These are phyloP conservation scores for Drosophila atripex DNA, from an alignment of 2,888 invertebrate genomes.

Conservation along the genomic window DNA sequence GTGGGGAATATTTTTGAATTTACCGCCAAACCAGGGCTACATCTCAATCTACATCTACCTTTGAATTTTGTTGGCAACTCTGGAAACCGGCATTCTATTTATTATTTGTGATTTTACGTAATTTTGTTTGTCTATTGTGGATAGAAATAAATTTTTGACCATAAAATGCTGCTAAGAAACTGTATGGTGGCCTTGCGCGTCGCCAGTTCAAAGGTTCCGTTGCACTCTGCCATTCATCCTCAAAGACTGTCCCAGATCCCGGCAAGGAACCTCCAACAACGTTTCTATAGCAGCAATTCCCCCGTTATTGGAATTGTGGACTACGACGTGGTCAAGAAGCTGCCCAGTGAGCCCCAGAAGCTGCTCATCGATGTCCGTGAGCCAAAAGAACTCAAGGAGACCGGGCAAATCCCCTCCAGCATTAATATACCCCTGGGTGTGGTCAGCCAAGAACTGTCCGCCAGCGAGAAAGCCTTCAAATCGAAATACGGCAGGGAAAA, in stretches of 20 bases:
- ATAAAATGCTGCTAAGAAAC: conserved; percentile 41
- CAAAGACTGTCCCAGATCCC: neutral
- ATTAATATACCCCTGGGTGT: conserved; percentile 89
- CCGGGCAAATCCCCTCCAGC: conserved; percentile 89
- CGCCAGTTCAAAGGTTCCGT: neutral
- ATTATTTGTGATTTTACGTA: conserved; percentile 52
- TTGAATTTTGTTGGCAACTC: conserved; percentile 21
- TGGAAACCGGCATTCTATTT: conserved; percentile 30
- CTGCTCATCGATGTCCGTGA: conserved; percentile 91
- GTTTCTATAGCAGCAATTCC: conserved; percentile 18
- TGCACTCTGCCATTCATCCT: neutral
- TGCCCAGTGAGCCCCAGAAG: conserved; percentile 84
- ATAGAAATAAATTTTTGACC: neutral
- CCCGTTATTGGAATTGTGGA: conserved; percentile 58
- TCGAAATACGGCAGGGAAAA: conserved; percentile 86
- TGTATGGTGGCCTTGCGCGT: conserved; percentile 17
- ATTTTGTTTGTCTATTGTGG: conserved; percentile 39
- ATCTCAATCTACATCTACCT: too few species aligned
- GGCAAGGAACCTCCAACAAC: neutral
- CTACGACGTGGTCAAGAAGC: conserved; percentile 81
- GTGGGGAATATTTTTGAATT: neutral
- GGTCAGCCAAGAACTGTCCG: conserved; percentile 65
- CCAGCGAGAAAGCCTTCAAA: conserved; percentile 85
- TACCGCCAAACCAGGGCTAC: neutral
- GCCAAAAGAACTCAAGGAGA: conserved; percentile 88